Base-by-base conservation (phyloP, 2,113 vertebrate species). In the Pangasianodon gigas region DNA sequence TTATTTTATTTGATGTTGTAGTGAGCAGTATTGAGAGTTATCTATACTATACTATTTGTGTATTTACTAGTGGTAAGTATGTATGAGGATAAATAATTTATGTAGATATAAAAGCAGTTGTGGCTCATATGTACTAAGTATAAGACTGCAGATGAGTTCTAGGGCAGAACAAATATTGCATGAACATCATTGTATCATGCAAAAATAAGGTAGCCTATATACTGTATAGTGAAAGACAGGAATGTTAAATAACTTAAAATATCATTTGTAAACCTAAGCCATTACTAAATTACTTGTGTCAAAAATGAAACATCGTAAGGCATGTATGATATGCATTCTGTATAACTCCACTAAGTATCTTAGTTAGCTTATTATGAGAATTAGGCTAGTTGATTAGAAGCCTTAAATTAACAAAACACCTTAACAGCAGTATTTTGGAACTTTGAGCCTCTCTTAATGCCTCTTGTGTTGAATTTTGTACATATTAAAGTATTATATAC, bases 241-340 rank as follows among this genome's bases (percentile, higher is more conserved):
- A 37, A 58, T 58, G 32, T 32, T 82, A 37, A 32, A 52, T 81
- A 54, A 18, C 14, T 44, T 48, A n/a, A 51, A 24, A 10, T 81
- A 67, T 51, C 19, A 24, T 37, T 24, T 82, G 29, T 54, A 52
- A 82, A 16, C 18, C n/a, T 26, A 82, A 51, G 18, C 29, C 14
- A 83, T 51, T 56, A 80, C 26, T 37, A 74, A 74, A 88, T 71
- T 62, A 41, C 6, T 69, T 16, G 41, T 71, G 46, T 26, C 56
- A 58, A 48, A 91, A 52, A 77, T 26, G 14, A 32, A 41, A 67
- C 56, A 74, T 89, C 69, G 84, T 19, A 46, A 87, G 19, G 9
- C 41, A 48, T 51, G 51, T 3, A 74, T 79, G 0, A 75, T 7
- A 44, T 75, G 37, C 6, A 19, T 54, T 44, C 44, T 54, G 77